Evolutionary conservation across 2,888 invertebrate species (phyloP), one percentile per base, ranked within the genome.

Genomic region (Lamellibrachia columna): DNA sequence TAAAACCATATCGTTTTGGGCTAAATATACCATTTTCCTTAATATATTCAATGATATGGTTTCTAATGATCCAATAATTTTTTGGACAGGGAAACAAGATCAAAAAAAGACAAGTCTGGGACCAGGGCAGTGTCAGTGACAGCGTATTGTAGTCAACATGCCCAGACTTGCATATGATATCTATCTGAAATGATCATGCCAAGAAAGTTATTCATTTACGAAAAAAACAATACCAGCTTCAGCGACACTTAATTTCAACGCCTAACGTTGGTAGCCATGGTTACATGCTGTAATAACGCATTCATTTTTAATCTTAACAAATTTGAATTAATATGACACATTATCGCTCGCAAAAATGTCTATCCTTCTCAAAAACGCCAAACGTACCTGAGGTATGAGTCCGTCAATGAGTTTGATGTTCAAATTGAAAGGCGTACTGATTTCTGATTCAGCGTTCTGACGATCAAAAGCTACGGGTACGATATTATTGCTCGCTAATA

Each of bases 381-480:
- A 90, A 91, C 91, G 91, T 92, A 94, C 93, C 93, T 94, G 93
- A 28, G 92, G 40, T 22, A 60, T 90, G 11, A 93, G 52, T 7
- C 93, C 94, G n/a, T 94, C 94, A 53, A 94, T 60, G 53, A 94
- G 93, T 91, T 95, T 95, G 0, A 96, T 93, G 55, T 93, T 93
- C 60, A 96, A 94, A 91, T 95, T 95, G 90, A 96, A 94, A 92
- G 96, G 95, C 53, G 95, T 52, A 91, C 93, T 93, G 28, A 92
- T 93, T 55, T 92, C 92, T 1, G 92, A 22, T 90, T 91, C 91
- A 55, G 90, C 92, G n/a, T 93, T 53, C 60, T 94, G 93, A 53
- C 93, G 92, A 91, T 94, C 94, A 90, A 91, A 94, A n/a, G 94
- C 92, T 90, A 93, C 52, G 52, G 94, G 94, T 52, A 94, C 4